Conservation (phyloP, 2,888 invertebrate species). For the Cheiracanthium punctorium region DNA sequence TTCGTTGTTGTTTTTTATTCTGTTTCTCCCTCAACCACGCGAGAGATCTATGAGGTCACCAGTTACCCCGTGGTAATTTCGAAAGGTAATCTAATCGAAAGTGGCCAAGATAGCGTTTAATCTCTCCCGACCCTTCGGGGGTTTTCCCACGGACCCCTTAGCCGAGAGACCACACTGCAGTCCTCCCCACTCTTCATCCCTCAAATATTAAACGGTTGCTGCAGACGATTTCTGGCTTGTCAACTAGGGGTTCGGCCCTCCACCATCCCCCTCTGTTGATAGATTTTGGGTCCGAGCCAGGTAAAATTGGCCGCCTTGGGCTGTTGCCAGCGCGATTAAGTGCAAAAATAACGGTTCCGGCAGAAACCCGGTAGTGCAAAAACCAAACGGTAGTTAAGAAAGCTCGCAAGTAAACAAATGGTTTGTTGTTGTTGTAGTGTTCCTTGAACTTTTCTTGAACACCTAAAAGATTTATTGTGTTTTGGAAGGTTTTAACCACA, state of each 20-base stretch:
- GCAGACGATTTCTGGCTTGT: not conserved
- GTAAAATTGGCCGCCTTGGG: slow-evolving; percentile 6
- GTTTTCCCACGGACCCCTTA: slow-evolving; percentile 43
- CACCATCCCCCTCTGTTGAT: not conserved
- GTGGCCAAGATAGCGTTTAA: slow-evolving; percentile 41
- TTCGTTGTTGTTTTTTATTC: not conserved
- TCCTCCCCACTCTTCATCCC: slow-evolving; percentile 5
- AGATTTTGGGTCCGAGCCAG: not conserved
- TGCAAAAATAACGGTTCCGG: slow-evolving; percentile 7
- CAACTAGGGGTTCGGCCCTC: slow-evolving; percentile 3
- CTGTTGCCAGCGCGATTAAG: not conserved
- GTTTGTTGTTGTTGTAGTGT: not conserved
- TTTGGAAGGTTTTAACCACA: no score
- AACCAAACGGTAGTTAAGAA: not conserved
- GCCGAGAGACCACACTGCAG: not conserved
- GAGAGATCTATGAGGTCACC: slow-evolving; percentile 24
- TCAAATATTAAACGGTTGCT: slow-evolving; percentile 17
- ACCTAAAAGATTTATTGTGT: no score
- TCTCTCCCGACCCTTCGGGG: slow-evolving; percentile 31
- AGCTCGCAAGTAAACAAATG: slow-evolving; percentile 1
- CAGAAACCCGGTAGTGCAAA: not conserved
- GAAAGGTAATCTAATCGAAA: slow-evolving; percentile 37
- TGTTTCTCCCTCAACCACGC: not conserved
- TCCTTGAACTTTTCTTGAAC: no score
- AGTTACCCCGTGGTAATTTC: slow-evolving; percentile 32